phyloP scores from a whole-genome alignment of 2,113 vertebrate species.

The Poecile atricapillus region DNA sequence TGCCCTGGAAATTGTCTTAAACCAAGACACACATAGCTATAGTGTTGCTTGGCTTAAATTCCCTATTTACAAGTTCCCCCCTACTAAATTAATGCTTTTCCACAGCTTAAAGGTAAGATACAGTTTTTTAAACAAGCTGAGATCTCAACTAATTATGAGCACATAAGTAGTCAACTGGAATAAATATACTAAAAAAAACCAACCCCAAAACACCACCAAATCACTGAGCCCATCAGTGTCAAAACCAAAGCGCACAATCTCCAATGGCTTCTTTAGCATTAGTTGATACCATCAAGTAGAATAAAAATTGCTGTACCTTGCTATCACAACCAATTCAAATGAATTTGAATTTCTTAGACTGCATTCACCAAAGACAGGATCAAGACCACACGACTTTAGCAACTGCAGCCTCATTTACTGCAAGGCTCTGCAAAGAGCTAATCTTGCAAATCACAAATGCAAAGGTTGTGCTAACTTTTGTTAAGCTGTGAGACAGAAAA shows the following conservation, averaged over 20 bases:
- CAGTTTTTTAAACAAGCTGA: background rate
- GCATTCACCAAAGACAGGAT: background rate
- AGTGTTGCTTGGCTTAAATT: background rate
- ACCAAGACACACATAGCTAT: background rate
- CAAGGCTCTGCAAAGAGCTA: background rate
- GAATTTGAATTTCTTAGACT: background rate
- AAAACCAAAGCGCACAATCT: background rate
- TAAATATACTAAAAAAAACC: background rate
- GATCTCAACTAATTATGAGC: background rate
- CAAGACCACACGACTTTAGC: background rate
- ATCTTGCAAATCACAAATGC: background rate
- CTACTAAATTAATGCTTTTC: background rate
- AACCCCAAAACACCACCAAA: background rate
- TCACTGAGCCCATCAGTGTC: background rate
- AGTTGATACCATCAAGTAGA: background rate
- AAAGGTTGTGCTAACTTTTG: background rate
- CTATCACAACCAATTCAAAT: background rate
- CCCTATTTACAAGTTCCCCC: background rate
- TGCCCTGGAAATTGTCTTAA: background rate
- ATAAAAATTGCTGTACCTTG: background rate
- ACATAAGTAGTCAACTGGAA: background rate
- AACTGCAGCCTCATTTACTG: background rate
- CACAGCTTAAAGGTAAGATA: background rate
- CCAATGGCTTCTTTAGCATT: background rate
- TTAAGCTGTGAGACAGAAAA: background rate